A percentile compares a stretch with the other conserved stretches of the same genome.
Conservation (phyloP, 1,140 invertebrate genomes). For the Solenopsis invicta region DNA sequence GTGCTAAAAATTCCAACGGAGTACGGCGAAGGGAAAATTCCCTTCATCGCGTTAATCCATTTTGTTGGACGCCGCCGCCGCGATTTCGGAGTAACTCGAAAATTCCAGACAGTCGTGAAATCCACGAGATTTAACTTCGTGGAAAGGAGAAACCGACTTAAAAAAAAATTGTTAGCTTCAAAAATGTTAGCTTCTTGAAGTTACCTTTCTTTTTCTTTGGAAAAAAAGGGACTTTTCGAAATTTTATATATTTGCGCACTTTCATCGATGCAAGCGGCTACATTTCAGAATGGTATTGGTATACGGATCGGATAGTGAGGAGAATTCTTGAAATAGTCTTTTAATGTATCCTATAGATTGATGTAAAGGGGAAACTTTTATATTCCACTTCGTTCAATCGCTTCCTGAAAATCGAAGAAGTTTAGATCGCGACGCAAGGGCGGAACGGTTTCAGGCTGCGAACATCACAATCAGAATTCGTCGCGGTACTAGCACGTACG, state of each 20-base stretch:
- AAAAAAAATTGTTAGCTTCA: neutral
- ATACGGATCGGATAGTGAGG: neutral
- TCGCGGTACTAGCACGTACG: conserved; percentile 34
- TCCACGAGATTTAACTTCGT: conserved; percentile 4
- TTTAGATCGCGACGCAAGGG: neutral
- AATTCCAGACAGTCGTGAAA: conserved; percentile 31
- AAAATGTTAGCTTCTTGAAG: neutral
- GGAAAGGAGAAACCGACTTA: neutral
- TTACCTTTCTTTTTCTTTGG: neutral
- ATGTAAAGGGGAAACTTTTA: neutral
- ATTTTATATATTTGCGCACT: neutral
- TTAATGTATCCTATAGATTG: neutral
- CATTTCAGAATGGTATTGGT: neutral
- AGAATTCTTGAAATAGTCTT: neutral
- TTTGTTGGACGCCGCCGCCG: conserved; percentile 45
- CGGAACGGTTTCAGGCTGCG: conserved; percentile 3
- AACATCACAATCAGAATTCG: conserved; percentile 51
- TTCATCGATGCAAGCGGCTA: neutral
- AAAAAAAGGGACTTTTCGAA: neutral
- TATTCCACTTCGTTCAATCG: conserved; percentile 9
- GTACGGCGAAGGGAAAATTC: conserved; percentile 56
- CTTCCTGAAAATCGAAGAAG: conserved; percentile 7
- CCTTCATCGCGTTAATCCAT: conserved; percentile 56
- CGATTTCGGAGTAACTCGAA: conserved; percentile 46
- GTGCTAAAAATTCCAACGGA: conserved; percentile 61